Evolutionary conservation across 2,797 vertebrate species (phyloP), one percentile per base, ranked within the genome.

Genomic region (Pipistrellus pygmaeus): DNA sequence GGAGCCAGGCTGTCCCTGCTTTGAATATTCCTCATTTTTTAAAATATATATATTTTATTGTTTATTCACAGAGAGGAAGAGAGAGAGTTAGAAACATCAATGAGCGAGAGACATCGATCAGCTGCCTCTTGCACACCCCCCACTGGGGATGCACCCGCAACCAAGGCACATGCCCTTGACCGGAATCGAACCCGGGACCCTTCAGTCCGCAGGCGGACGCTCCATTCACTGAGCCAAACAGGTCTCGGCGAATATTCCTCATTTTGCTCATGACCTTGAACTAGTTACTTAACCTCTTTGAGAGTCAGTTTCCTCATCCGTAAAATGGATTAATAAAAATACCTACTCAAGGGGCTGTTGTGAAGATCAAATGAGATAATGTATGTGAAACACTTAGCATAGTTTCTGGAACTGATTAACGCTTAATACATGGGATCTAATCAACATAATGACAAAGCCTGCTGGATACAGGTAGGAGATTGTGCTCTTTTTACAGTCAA

Each of bases 251-350:
- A 91, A 82, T 53, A 30, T 48, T 76, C 35, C 35, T 60, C 14
- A 72, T 85, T 87, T 77, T 87, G 32, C 46, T 95, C 57, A 8
- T 78, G 81, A 86, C 75, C 85, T 86, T 62, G 35, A 90, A 21
- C 66, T 51, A 78, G 53, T 72, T 60, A 41, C 68, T 77, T 89
- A 84, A 84, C 32, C 71, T 80, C 68, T 57, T 69, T 51, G 30
- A 55, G 44, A 76, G 23, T 91, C 68, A 85, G 32, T 88, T 95
- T 93, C 25, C 25, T 82, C 18, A 46, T 60, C 48, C 85, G 66
- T 92, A 85, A 94, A 93, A 88, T 46, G 17, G 48, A 18, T 1
- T 30, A 66, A 55, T 64, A 78, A 82, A 93, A 89, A 53, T 5
- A 46, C 51, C 23, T 62, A 60, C 32, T 62, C 41, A 84, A 41